These are phyloP conservation scores for Drosophila rhopaloa DNA, from an alignment of 1,140 invertebrate genomes.

Conservation along the genomic window DNA sequence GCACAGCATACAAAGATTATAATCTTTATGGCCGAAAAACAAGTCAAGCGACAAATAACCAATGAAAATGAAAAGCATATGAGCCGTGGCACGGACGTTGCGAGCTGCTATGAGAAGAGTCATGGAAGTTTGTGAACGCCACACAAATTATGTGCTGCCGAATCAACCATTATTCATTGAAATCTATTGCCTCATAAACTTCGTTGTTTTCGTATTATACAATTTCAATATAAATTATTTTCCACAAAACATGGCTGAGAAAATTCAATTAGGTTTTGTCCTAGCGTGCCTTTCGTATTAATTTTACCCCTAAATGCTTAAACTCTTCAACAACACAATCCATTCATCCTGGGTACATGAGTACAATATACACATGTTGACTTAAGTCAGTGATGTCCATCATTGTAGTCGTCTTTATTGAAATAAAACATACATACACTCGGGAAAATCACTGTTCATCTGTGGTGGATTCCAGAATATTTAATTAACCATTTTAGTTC, in stretches of 20 bases:
- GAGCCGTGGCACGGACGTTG: conserved; percentile 1
- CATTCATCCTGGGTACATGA: not conserved
- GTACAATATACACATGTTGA: not conserved
- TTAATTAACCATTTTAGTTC: too few species aligned
- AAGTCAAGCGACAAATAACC: conserved; percentile 18
- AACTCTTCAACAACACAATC: not conserved
- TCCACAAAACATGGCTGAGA: not conserved
- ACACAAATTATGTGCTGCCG: not conserved
- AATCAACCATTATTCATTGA: conserved; percentile 7
- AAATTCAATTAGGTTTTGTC: conserved; percentile 2
- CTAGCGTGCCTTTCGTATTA: not conserved
- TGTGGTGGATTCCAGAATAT: not conserved
- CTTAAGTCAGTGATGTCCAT: conserved; percentile 24
- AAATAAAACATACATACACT: not conserved
- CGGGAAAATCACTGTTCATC: not conserved
- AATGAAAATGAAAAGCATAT: conserved; percentile 22
- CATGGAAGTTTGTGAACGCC: not conserved
- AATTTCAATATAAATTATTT: conserved; percentile 1
- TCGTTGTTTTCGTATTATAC: not conserved
- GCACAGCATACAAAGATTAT: conserved; percentile 6
- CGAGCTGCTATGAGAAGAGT: not conserved
- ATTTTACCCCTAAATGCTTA: not conserved
- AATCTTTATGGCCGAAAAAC: conserved; percentile 7
- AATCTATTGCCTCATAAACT: not conserved
- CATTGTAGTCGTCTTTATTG: conserved; percentile 46